Evolutionary conservation across 2,113 vertebrate genomes (phyloP).

Genomic region (Casuarius casuarius): DNA sequence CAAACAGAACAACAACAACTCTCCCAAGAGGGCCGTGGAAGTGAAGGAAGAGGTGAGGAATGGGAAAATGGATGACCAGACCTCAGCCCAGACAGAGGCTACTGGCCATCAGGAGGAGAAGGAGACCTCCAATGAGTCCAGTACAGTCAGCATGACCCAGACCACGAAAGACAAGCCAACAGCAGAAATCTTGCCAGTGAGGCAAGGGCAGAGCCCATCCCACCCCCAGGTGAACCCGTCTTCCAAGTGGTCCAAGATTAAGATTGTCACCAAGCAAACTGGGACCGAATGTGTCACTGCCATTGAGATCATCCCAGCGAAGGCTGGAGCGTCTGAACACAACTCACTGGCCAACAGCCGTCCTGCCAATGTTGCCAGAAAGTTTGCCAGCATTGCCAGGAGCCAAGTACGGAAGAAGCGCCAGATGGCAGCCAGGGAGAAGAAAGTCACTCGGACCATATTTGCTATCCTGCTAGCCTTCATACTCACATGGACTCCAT

Average conservation of each 20-base stretch:
- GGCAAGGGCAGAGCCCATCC: constrained; percentile 68
- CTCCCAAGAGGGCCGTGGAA: constrained; percentile 79
- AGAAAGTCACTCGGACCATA: constrained; percentile 98
- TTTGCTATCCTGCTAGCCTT: constrained; percentile 98
- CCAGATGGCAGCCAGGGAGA: constrained; percentile 97
- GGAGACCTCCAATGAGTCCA: constrained; percentile 96
- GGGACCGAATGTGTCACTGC: constrained; percentile 95
- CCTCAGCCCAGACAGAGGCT: constrained; percentile 72
- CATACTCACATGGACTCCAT: constrained; percentile 98
- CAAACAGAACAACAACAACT: constrained; percentile 89
- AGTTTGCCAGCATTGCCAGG: constrained; percentile 96
- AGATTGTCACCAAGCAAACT: constrained; percentile 95
- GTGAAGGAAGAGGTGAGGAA: constrained; percentile 86
- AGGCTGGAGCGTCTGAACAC: constrained; percentile 81
- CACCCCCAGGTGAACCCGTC: constrained; percentile 72
- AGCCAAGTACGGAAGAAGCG: constrained; percentile 97
- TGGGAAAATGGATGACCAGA: constrained; percentile 85
- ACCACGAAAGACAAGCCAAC: constrained; percentile 85
- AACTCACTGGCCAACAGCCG: constrained; percentile 85
- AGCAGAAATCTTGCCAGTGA: constrained; percentile 77
- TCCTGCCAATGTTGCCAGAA: constrained; percentile 89
- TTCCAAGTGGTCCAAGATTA: constrained; percentile 97
- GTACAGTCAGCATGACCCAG: constrained; percentile 91
- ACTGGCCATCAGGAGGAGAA: constrained; percentile 86
- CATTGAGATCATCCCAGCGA: constrained; percentile 92